Conservation (phyloP, 2,888 invertebrate genomes). For the Encarsia formosa region DNA sequence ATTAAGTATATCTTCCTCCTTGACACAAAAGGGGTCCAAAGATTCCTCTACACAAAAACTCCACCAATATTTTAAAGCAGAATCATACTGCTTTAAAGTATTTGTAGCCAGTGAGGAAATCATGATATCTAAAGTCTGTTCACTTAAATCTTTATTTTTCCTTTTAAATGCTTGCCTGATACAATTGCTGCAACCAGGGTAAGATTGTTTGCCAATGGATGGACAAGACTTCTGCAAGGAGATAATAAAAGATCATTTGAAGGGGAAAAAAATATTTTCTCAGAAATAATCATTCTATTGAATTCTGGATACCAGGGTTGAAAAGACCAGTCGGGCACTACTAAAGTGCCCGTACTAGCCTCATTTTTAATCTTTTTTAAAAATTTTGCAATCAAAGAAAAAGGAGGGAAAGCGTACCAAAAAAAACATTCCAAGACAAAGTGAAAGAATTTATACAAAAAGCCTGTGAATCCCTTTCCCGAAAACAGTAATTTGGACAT, state of each 20-base stretch:
- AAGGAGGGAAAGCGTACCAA: constrained; percentile 14
- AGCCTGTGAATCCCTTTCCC: neutral
- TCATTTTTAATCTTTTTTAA: constrained; percentile 14
- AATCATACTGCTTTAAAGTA: neutral
- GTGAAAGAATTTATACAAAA: neutral
- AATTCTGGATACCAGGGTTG: constrained; percentile 16
- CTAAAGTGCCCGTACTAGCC: constrained; percentile 1
- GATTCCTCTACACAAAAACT: neutral
- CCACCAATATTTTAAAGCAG: neutral
- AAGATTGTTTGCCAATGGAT: neutral
- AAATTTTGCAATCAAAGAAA: constrained; percentile 7
- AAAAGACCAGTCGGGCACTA: constrained; percentile 7
- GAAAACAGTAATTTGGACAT: neutral
- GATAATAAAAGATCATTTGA: constrained; percentile 25
- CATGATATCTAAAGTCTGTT: neutral
- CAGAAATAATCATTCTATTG: neutral
- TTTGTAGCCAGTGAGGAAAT: neutral
- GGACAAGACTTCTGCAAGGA: constrained; percentile 22
- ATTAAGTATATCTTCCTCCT: neutral
- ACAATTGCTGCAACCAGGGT: neutral
- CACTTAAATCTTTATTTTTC: neutral
- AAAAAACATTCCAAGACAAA: neutral
- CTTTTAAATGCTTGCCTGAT: neutral
- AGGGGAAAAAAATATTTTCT: neutral
- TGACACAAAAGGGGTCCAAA: neutral